Base-by-base conservation (phyloP, 2,797 vertebrate genomes). In the Enteromius unitaeniatus region DNA sequence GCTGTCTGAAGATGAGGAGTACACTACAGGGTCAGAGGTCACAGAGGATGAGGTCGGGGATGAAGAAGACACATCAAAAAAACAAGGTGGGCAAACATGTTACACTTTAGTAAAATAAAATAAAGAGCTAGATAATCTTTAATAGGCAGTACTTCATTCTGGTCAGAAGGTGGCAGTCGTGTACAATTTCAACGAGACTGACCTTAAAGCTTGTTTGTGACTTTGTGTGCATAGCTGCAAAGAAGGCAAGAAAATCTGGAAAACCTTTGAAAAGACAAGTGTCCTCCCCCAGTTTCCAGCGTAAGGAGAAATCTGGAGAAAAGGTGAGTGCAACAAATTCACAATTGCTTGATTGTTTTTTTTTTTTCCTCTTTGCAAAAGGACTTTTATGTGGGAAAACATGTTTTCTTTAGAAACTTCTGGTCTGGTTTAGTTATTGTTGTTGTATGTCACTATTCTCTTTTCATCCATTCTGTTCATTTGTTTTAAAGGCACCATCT, bases 1-100 rank as follows among this genome's bases (percentile, higher is more conserved):
- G 74, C 91, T 98, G 21, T 99, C 97, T 69, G 98, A 99, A 92
- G 98, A 99, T 28, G 98, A 99, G 84, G 98, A 99, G 86, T 99
- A 98, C 90, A 99, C 98, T 82, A 99, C 98, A 0, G 98, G 98
- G 72, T 99, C 98, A 51, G 98, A 99, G 92, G 96, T 99, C 91
- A 99, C 98, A 1, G 98, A 99, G 85, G 98, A 99, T 87, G 98
- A 99, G 92, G 97, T 99, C 2, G 98, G 98, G 9, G 98, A 99
- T 88, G 98, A 99, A 92, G 98, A 99, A 91, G 98, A 99, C 92
- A 91, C 95, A n/a, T 96, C 94, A 84, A 99, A 94, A 90, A 99
- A 97, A 90, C 95, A 97, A 96, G 96, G 97, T 94, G 76, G 14
- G 53, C 47, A n/a, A 37, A 62, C 14, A 26, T 55, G 6, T 49